Base-by-base conservation (phyloP, 2,113 vertebrate species). In the Chamaetylas fuelleborni region DNA sequence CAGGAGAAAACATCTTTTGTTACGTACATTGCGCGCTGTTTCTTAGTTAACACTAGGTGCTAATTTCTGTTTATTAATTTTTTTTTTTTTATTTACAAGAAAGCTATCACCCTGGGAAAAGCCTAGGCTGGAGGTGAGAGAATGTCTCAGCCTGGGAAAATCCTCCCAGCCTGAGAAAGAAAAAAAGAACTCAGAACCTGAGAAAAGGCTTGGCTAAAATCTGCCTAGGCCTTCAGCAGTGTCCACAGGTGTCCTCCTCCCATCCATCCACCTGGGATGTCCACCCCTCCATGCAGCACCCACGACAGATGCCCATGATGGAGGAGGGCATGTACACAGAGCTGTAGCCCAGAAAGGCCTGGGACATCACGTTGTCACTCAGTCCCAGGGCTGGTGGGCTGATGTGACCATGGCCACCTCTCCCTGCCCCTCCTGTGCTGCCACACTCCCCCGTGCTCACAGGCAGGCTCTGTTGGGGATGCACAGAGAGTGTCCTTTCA, bases 401-500 rank as follows among this genome's bases (percentile, higher is more conserved):
- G 3, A 11, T 60, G 53, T 3, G 12, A 50, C 42, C 42, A 18
- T 0, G 3, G 70, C 51, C 17, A 14, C 34, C 45, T 70, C 54
- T 1, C 1, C 23, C 29, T 14, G 3, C 8, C 2, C 9, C 18
- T 26, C 62, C 13, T 47, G 50, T 65, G n/a, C 56, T 65, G 77
- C 62, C n/a, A 2, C 0, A 0, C 73, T 86, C 33, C 78, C 62
- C 42, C 0, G 2, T 73, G 86, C 1, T 6, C 94, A 93, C 91
- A 96, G 92, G 56, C 86, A 81, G 0, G 3, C 25, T 90, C 82
- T 86, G 90, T 58, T 34, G 45, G 82, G 88, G 40, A 38, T 78
- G 47, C 1, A 83, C 85, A 88, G 92, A 86, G 56, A 53, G 54
- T 58, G 70, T 90, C 80, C 40, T 94, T 93, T 96, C 95, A 96